Percentiles rank a stretch among this genome's conserved stretches.
Evolutionary conservation across 2,113 vertebrate genomes (phyloP).

Genomic region (Tetraodon nigroviridis): DNA sequence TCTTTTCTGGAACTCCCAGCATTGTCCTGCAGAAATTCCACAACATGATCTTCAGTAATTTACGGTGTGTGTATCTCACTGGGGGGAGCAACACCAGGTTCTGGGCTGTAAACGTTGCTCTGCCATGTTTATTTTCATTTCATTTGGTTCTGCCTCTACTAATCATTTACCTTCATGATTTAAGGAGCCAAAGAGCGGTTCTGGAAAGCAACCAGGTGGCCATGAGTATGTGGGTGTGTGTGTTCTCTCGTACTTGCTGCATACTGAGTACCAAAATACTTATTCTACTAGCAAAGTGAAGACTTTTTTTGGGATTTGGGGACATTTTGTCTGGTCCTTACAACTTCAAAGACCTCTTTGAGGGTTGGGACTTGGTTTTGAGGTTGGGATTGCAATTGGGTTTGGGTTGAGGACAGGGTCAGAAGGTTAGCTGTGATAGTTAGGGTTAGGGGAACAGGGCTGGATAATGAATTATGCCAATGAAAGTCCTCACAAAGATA

Average conservation of each 20-base stretch:
- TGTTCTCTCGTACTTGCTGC: background rate
- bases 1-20: constrained; percentile 23
- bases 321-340: too few species aligned
- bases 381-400: too few species aligned
- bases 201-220: constrained; percentile 58
- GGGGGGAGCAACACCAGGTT: constrained; percentile 64
- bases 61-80: constrained; percentile 65
- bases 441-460: too few species aligned
- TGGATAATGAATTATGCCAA: too few species aligned
- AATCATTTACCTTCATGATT: constrained; percentile 68
- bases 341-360: too few species aligned
- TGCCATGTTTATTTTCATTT: constrained; percentile 71
- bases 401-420: too few species aligned
- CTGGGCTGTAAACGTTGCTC: constrained; percentile 66
- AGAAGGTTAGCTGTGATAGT: too few species aligned
- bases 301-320: too few species aligned
- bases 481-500: too few species aligned
- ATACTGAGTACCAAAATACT: too few species aligned
- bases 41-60: constrained; percentile 66
- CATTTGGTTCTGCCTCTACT: constrained; percentile 65
- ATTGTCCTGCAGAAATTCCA: constrained; percentile 50
- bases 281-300: too few species aligned
- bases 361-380: too few species aligned
- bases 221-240: constrained; percentile 27
- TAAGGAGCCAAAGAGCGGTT: constrained; percentile 57